Evolutionary conservation across 2,888 invertebrate genomes (phyloP).

Genomic region (Drosophila melanosoma): DNA sequence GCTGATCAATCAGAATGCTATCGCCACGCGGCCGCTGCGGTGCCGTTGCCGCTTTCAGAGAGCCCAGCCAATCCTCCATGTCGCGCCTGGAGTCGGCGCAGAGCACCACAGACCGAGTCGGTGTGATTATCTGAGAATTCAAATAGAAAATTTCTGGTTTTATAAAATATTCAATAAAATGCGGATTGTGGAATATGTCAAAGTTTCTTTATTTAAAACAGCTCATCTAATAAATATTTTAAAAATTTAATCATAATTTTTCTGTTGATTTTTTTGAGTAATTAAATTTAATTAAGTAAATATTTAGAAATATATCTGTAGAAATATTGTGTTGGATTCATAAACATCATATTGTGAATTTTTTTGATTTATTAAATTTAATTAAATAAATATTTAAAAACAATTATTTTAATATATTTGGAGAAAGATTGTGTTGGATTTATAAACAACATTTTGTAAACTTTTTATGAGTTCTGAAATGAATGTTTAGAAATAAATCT

Average conservation of each 20-base stretch:
- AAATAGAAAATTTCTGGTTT: not conserved
- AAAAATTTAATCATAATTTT: not conserved
- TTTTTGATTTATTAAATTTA: no score
- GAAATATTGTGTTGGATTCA: no score
- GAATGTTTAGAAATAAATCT: not conserved
- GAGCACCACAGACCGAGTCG: slow-evolving; percentile 91
- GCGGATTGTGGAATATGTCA: not conserved
- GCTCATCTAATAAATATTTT: not conserved
- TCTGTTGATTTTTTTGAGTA: no score
- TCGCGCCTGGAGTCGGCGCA: slow-evolving; percentile 92
- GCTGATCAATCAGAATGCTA: slow-evolving; percentile 87
- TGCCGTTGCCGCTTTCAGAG: slow-evolving; percentile 90
- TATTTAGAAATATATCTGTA: not conserved
- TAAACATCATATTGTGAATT: no score
- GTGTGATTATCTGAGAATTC: slow-evolving; percentile 87
- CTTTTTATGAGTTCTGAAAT: no score
- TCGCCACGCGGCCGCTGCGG: slow-evolving; percentile 84
- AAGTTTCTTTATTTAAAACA: not conserved
- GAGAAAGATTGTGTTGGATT: no score
- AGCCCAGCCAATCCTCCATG: slow-evolving; percentile 97
- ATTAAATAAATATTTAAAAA: not conserved
- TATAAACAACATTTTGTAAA: no score
- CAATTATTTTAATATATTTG: not conserved
- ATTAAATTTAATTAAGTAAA: no score
- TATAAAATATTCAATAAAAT: not conserved